These are phyloP conservation scores for Cyanoramphus novaezelandiae DNA, from an alignment of 2,113 vertebrate species.

Conservation along the genomic window DNA sequence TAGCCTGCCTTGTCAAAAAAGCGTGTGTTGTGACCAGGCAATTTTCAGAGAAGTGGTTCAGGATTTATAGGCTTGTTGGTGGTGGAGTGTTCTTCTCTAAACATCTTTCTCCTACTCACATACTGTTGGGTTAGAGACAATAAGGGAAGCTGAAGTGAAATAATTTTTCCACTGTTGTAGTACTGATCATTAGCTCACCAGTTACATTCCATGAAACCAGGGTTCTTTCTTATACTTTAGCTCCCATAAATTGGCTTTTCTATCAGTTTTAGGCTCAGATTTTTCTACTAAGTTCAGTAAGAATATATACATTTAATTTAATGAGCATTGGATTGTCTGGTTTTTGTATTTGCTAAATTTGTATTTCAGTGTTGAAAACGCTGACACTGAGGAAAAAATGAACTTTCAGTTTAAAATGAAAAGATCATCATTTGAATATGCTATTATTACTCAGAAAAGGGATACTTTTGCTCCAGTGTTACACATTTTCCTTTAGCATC, in stretches of 20 bases:
- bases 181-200: neutral
- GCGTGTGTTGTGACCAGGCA: neutral
- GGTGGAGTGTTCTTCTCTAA: neutral
- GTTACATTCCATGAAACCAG: neutral
- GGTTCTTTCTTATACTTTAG: neutral
- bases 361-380: neutral
- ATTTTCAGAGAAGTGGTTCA: neutral
- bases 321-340: neutral
- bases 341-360: neutral
- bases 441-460: neutral
- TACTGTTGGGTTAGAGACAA: neutral
- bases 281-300: neutral
- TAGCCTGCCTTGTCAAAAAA: neutral
- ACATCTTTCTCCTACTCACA: rapidly evolving
- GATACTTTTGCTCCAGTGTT: neutral
- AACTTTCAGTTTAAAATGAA: neutral
- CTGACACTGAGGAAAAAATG: neutral
- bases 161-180: neutral
- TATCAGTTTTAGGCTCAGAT: neutral
- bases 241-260: neutral
- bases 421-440: neutral
- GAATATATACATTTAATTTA: neutral
- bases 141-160: neutral
- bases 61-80: neutral
- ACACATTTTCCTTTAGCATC: neutral